phyloP scores from a whole-genome alignment of 2,797 vertebrate genomes.

The Urocyon cinereoargenteus region DNA sequence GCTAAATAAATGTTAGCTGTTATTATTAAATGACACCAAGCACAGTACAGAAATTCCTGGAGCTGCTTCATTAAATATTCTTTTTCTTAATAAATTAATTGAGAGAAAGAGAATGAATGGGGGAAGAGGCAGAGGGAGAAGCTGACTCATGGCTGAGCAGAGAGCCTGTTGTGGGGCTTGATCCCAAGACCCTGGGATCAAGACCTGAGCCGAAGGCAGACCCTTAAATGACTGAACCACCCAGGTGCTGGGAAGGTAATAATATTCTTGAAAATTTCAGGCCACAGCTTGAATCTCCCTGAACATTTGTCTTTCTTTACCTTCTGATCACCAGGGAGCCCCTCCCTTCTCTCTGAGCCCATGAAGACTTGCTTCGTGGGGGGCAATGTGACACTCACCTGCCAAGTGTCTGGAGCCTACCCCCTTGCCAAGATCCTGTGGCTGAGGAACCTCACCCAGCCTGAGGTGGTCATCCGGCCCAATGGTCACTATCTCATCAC shows the following conservation, averaged over 20 bases:
- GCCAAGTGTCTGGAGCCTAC: constrained; percentile 86
- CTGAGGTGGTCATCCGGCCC: constrained; percentile 81
- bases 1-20: neutral
- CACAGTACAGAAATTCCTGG: neutral
- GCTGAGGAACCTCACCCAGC: constrained; percentile 87
- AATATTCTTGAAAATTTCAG: neutral
- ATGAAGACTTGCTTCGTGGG: constrained; percentile 90
- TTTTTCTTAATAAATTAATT: too few species aligned
- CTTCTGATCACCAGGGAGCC: constrained; percentile 86
- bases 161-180: too few species aligned
- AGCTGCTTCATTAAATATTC: neutral
- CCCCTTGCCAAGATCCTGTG: constrained; percentile 90
- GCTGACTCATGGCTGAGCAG: too few species aligned
- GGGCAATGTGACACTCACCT: constrained; percentile 89
- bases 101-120: too few species aligned
- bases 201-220: too few species aligned
- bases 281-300: neutral
- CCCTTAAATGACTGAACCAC: too few species aligned
- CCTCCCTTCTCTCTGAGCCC: constrained; percentile 89
- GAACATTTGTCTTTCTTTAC: constrained; percentile 17
- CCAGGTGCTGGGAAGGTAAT: neutral
- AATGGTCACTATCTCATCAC: constrained; percentile 88
- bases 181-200: too few species aligned
- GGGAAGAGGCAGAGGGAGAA: too few species aligned
- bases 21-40: neutral